phyloP scores from a whole-genome alignment of 2,113 vertebrate species.

The Acrocephalus kingi region DNA sequence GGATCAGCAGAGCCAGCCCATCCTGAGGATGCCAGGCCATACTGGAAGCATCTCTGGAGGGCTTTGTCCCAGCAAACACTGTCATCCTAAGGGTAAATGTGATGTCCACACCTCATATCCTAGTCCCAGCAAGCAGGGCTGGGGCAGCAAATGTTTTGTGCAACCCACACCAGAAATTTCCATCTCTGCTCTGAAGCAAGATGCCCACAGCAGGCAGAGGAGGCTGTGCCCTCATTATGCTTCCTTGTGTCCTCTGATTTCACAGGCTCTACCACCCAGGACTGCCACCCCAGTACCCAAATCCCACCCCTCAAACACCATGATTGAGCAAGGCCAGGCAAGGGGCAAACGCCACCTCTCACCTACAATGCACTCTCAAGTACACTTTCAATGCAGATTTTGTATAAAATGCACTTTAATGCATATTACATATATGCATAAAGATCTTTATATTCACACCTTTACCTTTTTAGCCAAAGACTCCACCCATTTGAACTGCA shows the following conservation, averaged over 20 bases:
- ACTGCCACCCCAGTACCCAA: background rate
- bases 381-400: background rate
- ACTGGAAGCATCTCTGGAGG: background rate
- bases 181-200: background rate
- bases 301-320: background rate
- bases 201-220: background rate
- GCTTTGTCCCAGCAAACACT: background rate
- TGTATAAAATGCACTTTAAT: background rate
- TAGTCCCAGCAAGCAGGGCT: background rate
- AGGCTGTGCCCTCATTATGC: background rate
- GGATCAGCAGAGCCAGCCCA: background rate
- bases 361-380: fast-evolving
- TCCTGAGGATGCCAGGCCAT: background rate
- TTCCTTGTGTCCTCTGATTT: background rate
- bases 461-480: background rate
- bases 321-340: background rate
- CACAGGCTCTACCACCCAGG: background rate
- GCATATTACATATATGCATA: too few relatives aligned
- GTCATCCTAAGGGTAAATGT: background rate
- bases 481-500: background rate
- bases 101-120: background rate
- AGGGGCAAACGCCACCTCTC: background rate
- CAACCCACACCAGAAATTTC: background rate
- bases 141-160: background rate
- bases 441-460: background rate